Percentiles rank a stretch among this genome's conserved stretches.
Evolutionary conservation across 2,113 vertebrate species (phyloP).

Genomic region (Ibidorhyncha struthersii): DNA sequence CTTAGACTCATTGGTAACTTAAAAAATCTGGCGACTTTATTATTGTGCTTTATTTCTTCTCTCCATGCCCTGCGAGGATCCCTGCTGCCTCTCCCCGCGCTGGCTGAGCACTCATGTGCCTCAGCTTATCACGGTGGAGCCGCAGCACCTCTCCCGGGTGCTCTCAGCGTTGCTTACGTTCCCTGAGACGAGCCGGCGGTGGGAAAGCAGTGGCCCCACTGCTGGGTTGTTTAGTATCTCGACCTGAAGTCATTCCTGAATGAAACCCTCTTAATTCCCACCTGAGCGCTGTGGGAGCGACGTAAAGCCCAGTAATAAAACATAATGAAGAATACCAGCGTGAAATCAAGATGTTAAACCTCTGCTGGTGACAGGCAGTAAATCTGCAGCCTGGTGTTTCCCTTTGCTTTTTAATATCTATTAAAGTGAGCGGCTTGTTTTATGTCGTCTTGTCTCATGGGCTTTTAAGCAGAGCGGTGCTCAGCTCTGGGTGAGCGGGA

Average conservation of each 20-base stretch:
- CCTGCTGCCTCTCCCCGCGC: not conserved
- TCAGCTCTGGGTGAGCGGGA: not conserved
- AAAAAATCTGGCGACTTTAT: not conserved
- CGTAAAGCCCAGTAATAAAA: conserved; percentile 22
- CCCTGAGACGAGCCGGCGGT: rapidly evolving
- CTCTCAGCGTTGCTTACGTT: not conserved
- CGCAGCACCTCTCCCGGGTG: not conserved
- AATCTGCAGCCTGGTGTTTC: not conserved
- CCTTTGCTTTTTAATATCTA: not conserved
- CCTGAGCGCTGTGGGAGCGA: not conserved
- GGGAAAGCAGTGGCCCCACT: not conserved
- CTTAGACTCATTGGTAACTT: not conserved
- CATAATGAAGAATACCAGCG: not conserved
- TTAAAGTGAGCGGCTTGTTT: not conserved
- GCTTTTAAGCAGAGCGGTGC: not conserved
- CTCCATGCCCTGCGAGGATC: not conserved
- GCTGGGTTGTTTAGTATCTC: not conserved
- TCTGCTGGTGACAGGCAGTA: not conserved
- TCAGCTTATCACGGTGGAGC: not conserved
- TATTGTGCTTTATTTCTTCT: not conserved
- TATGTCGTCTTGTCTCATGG: not conserved
- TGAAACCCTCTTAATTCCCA: not conserved
- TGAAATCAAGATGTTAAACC: conserved; percentile 58
- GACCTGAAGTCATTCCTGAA: not conserved
- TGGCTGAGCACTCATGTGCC: rapidly evolving